Evolutionary conservation across 2,797 vertebrate genomes (phyloP).

Genomic region (Hephaestus fuliginosus): DNA sequence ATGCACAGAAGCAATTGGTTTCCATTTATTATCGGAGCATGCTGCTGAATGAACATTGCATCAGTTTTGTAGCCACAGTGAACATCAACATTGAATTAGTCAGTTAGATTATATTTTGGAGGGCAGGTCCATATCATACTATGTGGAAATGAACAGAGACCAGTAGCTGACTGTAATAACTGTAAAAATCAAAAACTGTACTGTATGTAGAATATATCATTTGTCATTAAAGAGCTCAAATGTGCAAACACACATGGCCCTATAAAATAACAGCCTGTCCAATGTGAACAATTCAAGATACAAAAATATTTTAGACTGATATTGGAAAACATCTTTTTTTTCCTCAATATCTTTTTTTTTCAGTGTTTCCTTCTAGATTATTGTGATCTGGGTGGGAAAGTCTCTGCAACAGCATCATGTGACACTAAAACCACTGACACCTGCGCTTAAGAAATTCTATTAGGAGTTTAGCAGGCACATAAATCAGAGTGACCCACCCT

Average conservation of each 20-base stretch:
- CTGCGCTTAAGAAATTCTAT: slow-evolving; percentile 21
- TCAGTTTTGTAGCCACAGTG: neutral
- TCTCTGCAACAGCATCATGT: neutral
- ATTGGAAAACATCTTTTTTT: neutral
- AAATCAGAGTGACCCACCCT: slow-evolving; percentile 32
- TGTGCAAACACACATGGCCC: neutral
- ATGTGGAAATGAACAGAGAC: neutral
- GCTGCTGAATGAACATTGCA: neutral
- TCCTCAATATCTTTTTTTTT: neutral
- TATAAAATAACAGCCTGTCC: neutral
- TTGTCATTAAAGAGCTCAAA: neutral
- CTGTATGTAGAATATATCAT: neutral
- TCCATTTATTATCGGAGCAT: neutral
- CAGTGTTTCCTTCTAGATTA: neutral
- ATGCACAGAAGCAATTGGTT: neutral
- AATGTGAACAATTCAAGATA: neutral
- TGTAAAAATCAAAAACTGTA: neutral
- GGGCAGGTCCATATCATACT: neutral
- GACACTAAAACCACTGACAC: slow-evolving; percentile 30
- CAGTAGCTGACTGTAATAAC: too few relatives aligned
- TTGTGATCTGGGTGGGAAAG: neutral
- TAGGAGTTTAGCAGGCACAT: slow-evolving; percentile 17
- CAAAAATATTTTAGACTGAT: neutral
- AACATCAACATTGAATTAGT: neutral
- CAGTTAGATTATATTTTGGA: neutral